Base-by-base conservation (phyloP, 2,113 vertebrate genomes). In the Mesoclemmys tuberculata region DNA sequence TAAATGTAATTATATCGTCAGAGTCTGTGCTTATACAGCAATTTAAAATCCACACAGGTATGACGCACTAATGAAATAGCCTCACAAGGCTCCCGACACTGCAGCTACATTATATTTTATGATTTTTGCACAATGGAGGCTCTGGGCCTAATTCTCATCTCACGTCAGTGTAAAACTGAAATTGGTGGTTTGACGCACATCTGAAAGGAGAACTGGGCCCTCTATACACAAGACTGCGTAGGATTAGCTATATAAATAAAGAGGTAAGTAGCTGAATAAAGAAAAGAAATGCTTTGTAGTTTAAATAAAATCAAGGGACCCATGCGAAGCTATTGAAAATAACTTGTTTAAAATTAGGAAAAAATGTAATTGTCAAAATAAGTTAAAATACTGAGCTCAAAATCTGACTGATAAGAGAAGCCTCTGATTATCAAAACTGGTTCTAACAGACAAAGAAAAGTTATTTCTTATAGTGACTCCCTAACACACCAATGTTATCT, bases 91-190 rank as follows among this genome's bases (percentile, higher is more conserved):
- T 44, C 26, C 54, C 81, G 10, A 24, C 80, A 90, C 48, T 6
- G 4, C 38, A 81, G 24, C 4, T 24, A 61, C 3, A 13, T 21
- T 14, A 1, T 52, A 41, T 35, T 49, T 78, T 81, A 12, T 0
- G 14, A 21, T 44, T 84, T 83, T 78, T n/a, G 54, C 10, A 5
- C 71, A 38, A 26, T 51, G 29, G 41, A 14, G 58, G 27, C 87
- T 61, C 31, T 79, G n/a, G 44, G 19, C 24, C 85, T 61, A 52
- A 2, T 55, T 71, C 55, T 52, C 85, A 35, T 49, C 79, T 94
- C 82, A 92, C 77, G 29, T 22, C 56, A 85, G 44, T 71, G 84
- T 75, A 86, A 95, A 95, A 79, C 54, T 58, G 77, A 94, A 84
- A 68, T 19, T 68, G 61, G 61, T 68, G 61, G 35, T 68, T 8